These are phyloP conservation scores for Cyprinodon variegatus DNA, from an alignment of 2,113 vertebrate genomes.

Conservation along the genomic window DNA sequence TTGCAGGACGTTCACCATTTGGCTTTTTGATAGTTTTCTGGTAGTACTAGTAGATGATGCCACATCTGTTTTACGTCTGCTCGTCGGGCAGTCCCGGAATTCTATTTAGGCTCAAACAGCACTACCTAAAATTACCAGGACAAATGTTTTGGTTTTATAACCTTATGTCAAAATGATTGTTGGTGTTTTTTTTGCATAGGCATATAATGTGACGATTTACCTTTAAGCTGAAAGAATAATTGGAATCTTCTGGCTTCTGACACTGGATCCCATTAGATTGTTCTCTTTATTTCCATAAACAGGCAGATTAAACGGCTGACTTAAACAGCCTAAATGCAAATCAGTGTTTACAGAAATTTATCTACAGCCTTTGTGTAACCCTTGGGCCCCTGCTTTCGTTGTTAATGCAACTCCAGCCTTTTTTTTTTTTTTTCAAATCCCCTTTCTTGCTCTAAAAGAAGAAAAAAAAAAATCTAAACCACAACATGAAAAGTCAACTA, in stretches of 20 bases:
- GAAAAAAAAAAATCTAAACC: neutral
- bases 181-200: too few species aligned
- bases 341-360: neutral
- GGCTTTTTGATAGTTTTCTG: too few species aligned
- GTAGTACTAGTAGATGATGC: too few species aligned
- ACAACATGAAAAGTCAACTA: neutral
- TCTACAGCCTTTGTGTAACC: neutral
- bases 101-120: too few species aligned
- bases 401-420: neutral
- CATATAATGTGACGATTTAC: neutral
- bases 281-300: neutral
- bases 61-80: too few species aligned
- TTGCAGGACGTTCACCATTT: too few species aligned
- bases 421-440: neutral
- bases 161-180: too few species aligned
- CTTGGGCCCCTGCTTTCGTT: neutral
- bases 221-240: constrained; percentile 17
- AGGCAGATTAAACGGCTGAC: neutral
- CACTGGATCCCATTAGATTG: neutral
- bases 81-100: too few species aligned
- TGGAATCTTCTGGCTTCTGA: constrained; percentile 2
- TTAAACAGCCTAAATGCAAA: neutral
- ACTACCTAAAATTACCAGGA: too few species aligned
- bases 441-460: neutral
- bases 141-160: too few species aligned